Evolutionary conservation across 2,888 invertebrate species (phyloP).

Genomic region (Habrosyne pyritoides): DNA sequence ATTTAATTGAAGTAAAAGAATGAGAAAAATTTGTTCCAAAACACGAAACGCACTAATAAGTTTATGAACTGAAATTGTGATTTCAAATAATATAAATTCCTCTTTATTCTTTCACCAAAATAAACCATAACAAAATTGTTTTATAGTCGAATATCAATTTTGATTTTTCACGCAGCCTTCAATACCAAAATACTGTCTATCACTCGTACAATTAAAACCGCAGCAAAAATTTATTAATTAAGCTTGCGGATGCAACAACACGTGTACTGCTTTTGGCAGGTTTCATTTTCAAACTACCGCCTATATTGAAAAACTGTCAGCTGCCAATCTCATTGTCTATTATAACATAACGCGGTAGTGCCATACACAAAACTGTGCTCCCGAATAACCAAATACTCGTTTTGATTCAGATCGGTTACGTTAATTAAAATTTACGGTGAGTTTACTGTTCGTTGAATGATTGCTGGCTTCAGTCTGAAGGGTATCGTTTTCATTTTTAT

Average conservation of each 20-base stretch:
- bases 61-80: no score
- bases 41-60: no score
- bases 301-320: conserved; percentile 26
- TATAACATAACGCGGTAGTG: conserved; percentile 20
- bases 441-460: conserved; percentile 15
- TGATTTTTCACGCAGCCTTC: background rate
- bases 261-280: conserved; percentile 13
- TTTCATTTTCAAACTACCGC: conserved; percentile 4
- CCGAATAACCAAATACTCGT: conserved; percentile 32
- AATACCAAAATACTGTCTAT: background rate
- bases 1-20: no score
- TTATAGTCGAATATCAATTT: background rate
- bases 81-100: no score
- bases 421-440: conserved; percentile 47
- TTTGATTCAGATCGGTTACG: conserved; percentile 36
- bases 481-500: conserved; percentile 30
- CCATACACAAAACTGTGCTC: background rate
- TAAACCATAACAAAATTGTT: no score
- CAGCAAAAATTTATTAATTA: conserved; percentile 9
- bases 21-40: background rate
- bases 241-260: conserved; percentile 1
- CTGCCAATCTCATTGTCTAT: conserved; percentile 27
- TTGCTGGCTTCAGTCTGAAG: conserved; percentile 20
- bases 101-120: no score
- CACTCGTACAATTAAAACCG: conserved; percentile 8